Evolutionary conservation across 2,888 invertebrate genomes (phyloP).

Genomic region (Drosophila pegasa): DNA sequence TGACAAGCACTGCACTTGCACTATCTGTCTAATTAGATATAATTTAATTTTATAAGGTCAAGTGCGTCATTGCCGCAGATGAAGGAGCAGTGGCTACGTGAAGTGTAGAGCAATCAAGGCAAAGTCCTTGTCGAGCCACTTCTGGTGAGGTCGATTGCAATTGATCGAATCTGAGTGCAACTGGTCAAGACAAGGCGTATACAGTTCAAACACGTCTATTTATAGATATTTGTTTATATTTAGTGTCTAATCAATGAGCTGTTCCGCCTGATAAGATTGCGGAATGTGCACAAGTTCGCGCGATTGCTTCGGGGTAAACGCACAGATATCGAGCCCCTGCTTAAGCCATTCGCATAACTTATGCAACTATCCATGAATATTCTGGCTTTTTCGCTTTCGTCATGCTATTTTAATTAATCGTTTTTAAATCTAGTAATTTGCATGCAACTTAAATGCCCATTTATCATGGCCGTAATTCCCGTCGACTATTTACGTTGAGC

Average conservation of each 20-base stretch:
- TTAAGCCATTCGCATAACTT: constrained; percentile 13
- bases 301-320: constrained; percentile 26
- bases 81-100: constrained; percentile 18
- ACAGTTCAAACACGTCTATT: constrained; percentile 49
- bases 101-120: constrained; percentile 12
- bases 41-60: constrained; percentile 21
- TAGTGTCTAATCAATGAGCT: constrained; percentile 64
- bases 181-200: constrained; percentile 40
- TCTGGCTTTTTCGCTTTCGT: not conserved
- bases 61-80: constrained; percentile 21
- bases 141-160: not conserved
- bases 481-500: constrained; percentile 7
- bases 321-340: constrained; percentile 40
- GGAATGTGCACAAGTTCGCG: constrained; percentile 36
- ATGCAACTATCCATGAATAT: constrained; percentile 1
- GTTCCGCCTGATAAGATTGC: constrained; percentile 63
- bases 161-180: constrained; percentile 7
- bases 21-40: constrained; percentile 3
- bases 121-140: constrained; percentile 20
- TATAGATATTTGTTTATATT: constrained; percentile 68
- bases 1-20: not conserved
- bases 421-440: constrained; percentile 73
- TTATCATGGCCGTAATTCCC: constrained; percentile 49
- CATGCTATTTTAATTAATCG: constrained; percentile 48
- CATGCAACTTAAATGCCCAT: constrained; percentile 71